Conservation (phyloP, 2,888 invertebrate genomes). For the Cartodere bifasciata region DNA sequence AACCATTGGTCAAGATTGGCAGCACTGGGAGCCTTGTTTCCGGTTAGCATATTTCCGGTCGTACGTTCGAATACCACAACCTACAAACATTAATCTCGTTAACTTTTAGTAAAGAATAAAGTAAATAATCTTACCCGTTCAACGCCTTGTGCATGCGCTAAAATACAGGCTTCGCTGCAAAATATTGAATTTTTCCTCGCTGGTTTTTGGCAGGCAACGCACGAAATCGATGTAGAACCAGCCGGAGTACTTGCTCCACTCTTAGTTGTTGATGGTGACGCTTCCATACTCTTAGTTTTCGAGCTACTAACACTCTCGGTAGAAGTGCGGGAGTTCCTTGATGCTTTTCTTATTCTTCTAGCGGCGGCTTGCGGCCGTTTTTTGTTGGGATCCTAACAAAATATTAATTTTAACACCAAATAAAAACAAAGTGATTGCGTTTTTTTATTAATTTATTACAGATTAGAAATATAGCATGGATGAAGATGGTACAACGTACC, state of each 20-base stretch:
- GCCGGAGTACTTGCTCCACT: conserved; percentile 11
- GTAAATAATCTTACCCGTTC: conserved; percentile 28
- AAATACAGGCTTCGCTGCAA: conserved; percentile 79
- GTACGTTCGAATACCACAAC: conserved; percentile 75
- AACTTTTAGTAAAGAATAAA: conserved; percentile 3
- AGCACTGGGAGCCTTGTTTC: conserved; percentile 72
- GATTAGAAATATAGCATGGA: too few species aligned
- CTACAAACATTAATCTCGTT: too few species aligned
- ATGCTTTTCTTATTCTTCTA: conserved; percentile 31
- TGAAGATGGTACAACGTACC: too few species aligned
- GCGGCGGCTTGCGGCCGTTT: conserved; percentile 32
- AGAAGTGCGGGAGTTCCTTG: conserved; percentile 27
- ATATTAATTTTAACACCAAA: too few species aligned
- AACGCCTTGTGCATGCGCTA: conserved; percentile 69
- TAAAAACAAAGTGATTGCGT: too few species aligned
- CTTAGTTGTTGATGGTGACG: conserved; percentile 8
- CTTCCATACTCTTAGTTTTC: conserved; percentile 7
- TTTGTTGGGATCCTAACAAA: conserved; percentile 27
- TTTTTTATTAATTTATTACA: too few species aligned
- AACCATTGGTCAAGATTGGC: conserved; percentile 72
- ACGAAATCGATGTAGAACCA: conserved; percentile 29
- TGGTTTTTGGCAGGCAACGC: conserved; percentile 65
- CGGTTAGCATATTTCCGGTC: conserved; percentile 60
- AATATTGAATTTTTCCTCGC: conserved; percentile 75
- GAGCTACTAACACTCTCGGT: conserved; percentile 26